phyloP scores from a whole-genome alignment of 1,140 invertebrate species.

The Sinonovacula constricta region DNA sequence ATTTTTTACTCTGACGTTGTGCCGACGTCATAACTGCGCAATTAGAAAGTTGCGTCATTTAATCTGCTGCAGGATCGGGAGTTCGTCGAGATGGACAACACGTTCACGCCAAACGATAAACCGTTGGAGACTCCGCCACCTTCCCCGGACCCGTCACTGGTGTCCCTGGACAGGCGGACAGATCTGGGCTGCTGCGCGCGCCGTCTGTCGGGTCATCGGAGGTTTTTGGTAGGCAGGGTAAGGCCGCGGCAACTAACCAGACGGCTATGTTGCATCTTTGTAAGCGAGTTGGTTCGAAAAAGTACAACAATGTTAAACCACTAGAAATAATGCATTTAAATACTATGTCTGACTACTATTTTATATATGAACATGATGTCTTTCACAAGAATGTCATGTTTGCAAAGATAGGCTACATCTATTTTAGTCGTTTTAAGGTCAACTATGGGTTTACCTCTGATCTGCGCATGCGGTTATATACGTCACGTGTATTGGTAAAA shows the following conservation, averaged over 20 bases:
- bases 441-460: no score
- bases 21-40: neutral
- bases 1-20: neutral
- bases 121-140: slow-evolving; percentile 86
- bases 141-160: slow-evolving; percentile 87
- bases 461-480: no score
- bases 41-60: slow-evolving; percentile 3
- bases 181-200: slow-evolving; percentile 90
- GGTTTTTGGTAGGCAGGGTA: slow-evolving; percentile 70
- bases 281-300: no score
- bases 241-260: slow-evolving; percentile 17
- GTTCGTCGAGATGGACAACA: slow-evolving; percentile 97
- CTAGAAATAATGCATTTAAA: no score
- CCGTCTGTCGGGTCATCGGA: slow-evolving; percentile 80
- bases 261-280: no score
- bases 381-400: no score
- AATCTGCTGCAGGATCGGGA: slow-evolving; percentile 90
- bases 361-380: no score
- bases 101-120: slow-evolving; percentile 93
- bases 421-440: no score
- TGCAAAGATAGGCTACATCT: no score
- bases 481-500: no score
- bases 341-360: no score
- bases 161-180: slow-evolving; percentile 76
- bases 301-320: no score